Conservation (phyloP, 2,797 vertebrate genomes). For the Microctenopoma stevenorrisi region DNA sequence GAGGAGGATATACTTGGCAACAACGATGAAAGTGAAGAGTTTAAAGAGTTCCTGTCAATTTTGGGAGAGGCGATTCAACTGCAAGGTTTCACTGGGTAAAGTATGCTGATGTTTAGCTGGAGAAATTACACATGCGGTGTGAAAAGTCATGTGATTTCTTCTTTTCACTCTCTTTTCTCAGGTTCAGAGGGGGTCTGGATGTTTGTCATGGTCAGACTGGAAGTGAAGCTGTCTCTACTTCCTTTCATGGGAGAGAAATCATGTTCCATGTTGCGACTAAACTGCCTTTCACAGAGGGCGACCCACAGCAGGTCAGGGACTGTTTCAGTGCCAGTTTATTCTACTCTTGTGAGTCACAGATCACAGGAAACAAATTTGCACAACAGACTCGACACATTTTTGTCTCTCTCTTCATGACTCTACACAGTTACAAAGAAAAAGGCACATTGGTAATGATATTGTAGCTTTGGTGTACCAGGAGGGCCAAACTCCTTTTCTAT, state of each 20-base stretch:
- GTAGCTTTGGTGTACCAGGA: constrained; percentile 93
- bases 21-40: constrained; percentile 82
- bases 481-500: constrained; percentile 89
- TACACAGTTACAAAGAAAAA: constrained; percentile 90
- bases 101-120: not conserved
- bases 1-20: constrained; percentile 86
- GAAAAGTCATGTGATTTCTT: constrained; percentile 1
- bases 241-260: constrained; percentile 90
- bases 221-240: constrained; percentile 89
- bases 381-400: constrained; percentile 1
- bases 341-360: constrained; percentile 9
- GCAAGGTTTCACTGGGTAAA: constrained; percentile 82
- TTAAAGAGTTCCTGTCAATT: constrained; percentile 83
- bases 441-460: constrained; percentile 95
- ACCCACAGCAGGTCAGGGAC: constrained; percentile 88
- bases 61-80: constrained; percentile 81
- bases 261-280: constrained; percentile 96
- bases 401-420: constrained; percentile 2
- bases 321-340: not conserved
- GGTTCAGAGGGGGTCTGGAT: constrained; percentile 92
- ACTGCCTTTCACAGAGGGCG: constrained; percentile 92
- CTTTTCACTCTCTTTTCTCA: constrained; percentile 50
- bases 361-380: not conserved
- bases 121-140: constrained; percentile 6
- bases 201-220: constrained; percentile 92